These are phyloP conservation scores for Kryptolebias ocellatus DNA, from an alignment of 2,797 vertebrate species.

Conservation along the genomic window DNA sequence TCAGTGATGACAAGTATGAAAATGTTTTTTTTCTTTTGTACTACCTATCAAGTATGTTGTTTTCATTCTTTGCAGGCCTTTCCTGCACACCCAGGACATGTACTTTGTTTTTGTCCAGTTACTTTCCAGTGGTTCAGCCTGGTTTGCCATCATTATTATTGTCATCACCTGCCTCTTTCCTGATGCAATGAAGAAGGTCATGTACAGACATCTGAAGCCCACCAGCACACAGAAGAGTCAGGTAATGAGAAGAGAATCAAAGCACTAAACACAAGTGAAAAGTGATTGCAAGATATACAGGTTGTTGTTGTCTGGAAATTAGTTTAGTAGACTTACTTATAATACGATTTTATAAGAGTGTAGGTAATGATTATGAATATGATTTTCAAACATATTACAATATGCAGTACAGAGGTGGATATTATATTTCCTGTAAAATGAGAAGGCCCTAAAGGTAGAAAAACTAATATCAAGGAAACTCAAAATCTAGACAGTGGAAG, in stretches of 20 bases:
- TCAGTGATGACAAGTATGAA: not conserved
- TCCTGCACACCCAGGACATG: constrained; percentile 97
- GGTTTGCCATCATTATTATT: constrained; percentile 97
- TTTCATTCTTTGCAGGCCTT: constrained; percentile 84
- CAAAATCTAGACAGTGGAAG: constrained; percentile 3
- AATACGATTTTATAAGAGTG: not conserved
- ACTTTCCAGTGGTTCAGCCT: constrained; percentile 94
- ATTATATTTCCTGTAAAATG: constrained; percentile 7
- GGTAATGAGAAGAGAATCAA: constrained; percentile 76
- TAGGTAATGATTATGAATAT: not conserved
- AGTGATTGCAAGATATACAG: not conserved
- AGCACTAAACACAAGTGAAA: not conserved
- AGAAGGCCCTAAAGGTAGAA: constrained; percentile 20
- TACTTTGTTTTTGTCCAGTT: constrained; percentile 97
- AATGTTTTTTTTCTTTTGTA: not conserved
- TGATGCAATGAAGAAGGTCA: constrained; percentile 94
- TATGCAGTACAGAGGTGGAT: constrained; percentile 14
- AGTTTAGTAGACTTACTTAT: too few species aligned
- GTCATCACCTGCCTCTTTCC: constrained; percentile 91
- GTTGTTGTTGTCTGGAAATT: not conserved
- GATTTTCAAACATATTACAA: constrained; percentile 26
- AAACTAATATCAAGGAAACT: constrained; percentile 33
- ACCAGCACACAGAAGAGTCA: constrained; percentile 96
- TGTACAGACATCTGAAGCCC: constrained; percentile 91
- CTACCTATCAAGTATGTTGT: constrained; percentile 10